Base-by-base conservation (phyloP, 1,140 invertebrate genomes). In the Diprion similis region DNA sequence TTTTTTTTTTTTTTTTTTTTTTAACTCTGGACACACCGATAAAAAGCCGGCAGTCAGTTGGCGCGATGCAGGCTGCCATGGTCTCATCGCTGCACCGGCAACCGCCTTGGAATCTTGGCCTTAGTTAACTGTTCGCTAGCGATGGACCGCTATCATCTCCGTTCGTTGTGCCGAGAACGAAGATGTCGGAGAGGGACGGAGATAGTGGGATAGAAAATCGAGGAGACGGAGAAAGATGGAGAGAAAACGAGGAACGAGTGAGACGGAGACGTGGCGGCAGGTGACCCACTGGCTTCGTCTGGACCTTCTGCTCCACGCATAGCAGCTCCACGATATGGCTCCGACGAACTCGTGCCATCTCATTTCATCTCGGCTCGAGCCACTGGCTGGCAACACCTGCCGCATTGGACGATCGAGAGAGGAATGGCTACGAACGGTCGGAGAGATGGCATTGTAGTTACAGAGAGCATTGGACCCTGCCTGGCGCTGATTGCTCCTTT, bases 281-380 rank as follows among this genome's bases (percentile, higher is more conserved):
- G 11, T 59, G 51, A 59, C 51, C 51, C 51, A 59, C 51, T 59
- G 51, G 51, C 51, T 59, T 59, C 51, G 51, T 59, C 51, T 59
- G 24, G 24, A 37, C 24, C 51, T 17, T 37, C 24, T 3, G 24
- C 24, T 37, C 24, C 24, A 37, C 24, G 24, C 24, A 37, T 37
- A 37, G 24, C 24, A 37, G 24, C 24, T 6, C 24, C n/a, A n/a
- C n/a, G n/a, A 37, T 37, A 37, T 6, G 24, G 24, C 24, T 13
- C 51, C 51, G n/a, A 6, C 24, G 1, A 37, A 17, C 51, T 17
- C 51, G n/a, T 59, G 11, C n/a, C 51, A 59, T 59, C n/a, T 59
- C 51, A 59, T 59, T 59, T 17, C 51, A 59, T 59, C n/a, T 59
- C 51, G n/a, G 11, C 51, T 59, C 51, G 51, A 59, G 11, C 51